Percentiles rank a stretch among this genome's conserved stretches.
These are phyloP conservation scores for Aricia artaxerxes DNA, from an alignment of 2,888 invertebrate genomes.

Conservation along the genomic window DNA sequence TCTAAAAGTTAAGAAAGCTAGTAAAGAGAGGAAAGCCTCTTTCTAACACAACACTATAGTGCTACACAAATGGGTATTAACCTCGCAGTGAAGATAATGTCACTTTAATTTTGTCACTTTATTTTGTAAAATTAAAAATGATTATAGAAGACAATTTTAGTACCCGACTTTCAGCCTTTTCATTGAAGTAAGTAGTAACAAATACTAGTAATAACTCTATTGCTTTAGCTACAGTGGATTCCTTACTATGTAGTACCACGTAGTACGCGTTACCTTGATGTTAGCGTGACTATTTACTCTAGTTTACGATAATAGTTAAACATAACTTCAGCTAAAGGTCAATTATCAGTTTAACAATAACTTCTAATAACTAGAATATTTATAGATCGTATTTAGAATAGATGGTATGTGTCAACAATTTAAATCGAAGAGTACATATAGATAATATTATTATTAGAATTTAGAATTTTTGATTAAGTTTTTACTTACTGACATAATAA, in stretches of 20 bases:
- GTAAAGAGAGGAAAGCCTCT: no score
- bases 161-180: background rate
- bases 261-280: background rate
- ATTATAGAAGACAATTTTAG: no score
- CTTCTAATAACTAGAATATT: background rate
- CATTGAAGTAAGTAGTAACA: background rate
- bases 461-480: no score
- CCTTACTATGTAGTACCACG: background rate
- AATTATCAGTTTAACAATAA: background rate
- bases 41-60: no score
- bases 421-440: background rate
- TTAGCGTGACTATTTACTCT: constrained; percentile 2
- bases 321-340: constrained; percentile 12
- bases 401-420: background rate
- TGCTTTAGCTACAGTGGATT: background rate
- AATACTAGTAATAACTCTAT: background rate
- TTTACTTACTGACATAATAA: no score
- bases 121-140: no score
- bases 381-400: background rate
- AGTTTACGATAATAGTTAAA: constrained; percentile 19
- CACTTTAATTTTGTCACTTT: no score
- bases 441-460: no score
- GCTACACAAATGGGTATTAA: no score
- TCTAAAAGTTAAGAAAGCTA: no score
- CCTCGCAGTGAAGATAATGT: no score